These are phyloP conservation scores for Gymnoscopelus microlampas DNA, from an alignment of 2,797 vertebrate genomes.

Conservation along the genomic window DNA sequence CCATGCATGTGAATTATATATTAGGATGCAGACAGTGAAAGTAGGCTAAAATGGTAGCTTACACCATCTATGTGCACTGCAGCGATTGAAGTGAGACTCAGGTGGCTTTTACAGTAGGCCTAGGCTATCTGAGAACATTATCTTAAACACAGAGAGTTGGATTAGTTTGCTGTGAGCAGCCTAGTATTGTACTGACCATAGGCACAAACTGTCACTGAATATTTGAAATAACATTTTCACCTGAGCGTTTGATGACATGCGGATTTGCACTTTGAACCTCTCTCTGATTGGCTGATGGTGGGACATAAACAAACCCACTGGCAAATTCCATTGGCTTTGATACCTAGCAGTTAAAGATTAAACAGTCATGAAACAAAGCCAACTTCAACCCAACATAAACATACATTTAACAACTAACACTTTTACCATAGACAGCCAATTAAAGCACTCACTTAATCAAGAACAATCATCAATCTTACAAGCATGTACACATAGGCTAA, in stretches of 20 bases:
- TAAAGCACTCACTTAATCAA: neutral
- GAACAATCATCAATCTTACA: neutral
- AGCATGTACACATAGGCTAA: neutral
- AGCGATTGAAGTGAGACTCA: constrained; percentile 44
- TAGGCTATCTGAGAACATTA: constrained; percentile 27
- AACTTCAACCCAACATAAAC: neutral
- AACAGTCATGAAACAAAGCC: neutral
- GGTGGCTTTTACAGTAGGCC: constrained; percentile 28
- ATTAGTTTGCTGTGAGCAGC: neutral
- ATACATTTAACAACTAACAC: neutral
- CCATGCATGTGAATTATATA: constrained; percentile 10
- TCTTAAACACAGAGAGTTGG: constrained; percentile 22
- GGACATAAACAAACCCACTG: constrained; percentile 74
- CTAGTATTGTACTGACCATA: neutral
- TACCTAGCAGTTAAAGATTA: constrained; percentile 23
- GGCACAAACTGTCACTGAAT: neutral
- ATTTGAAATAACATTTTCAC: constrained; percentile 48
- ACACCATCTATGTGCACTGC: constrained; percentile 19
- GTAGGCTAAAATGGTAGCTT: neutral
- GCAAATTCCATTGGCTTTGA: constrained; percentile 74
- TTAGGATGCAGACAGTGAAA: neutral
- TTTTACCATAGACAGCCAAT: neutral
- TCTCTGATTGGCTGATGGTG: constrained; percentile 45
- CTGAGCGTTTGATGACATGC: constrained; percentile 66
- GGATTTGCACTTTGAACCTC: constrained; percentile 15